phyloP scores from a whole-genome alignment of 1,140 invertebrate species.

The Pygmarrhopalites habei region DNA sequence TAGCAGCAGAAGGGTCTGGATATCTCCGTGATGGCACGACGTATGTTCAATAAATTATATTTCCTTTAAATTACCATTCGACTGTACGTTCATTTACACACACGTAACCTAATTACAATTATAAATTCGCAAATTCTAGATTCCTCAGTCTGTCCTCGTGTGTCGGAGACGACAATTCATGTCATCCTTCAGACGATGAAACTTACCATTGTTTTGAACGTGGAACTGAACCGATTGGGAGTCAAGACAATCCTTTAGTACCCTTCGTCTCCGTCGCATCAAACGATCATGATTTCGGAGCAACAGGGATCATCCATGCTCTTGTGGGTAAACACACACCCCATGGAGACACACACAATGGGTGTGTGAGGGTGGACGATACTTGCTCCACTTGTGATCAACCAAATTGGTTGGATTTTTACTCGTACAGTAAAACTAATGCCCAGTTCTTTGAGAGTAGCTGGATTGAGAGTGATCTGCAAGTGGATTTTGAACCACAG shows the following conservation, averaged over 20 bases:
- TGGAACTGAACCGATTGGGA: not conserved
- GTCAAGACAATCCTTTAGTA: not conserved
- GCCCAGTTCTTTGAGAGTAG: no score
- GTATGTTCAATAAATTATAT: not conserved
- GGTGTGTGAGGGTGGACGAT: conserved; percentile 6
- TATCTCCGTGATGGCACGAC: conserved; percentile 7
- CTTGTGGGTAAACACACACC: not conserved
- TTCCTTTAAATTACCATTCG: no score
- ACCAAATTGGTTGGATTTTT: not conserved
- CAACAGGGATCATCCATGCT: not conserved
- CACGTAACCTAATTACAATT: no score
- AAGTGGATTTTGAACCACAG: no score
- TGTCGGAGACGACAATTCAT: not conserved
- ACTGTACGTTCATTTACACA: no score
- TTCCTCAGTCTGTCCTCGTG: not conserved
- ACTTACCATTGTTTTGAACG: conserved; percentile 1
- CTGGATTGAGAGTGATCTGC: no score
- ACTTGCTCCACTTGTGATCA: conserved; percentile 5
- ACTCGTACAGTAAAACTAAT: not conserved
- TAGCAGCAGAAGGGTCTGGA: conserved; percentile 2
- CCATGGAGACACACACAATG: not conserved
- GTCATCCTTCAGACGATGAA: not conserved
- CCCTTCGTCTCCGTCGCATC: not conserved
- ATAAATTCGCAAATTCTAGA: no score
- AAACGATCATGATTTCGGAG: not conserved